Evolutionary conservation across 2,888 invertebrate genomes (phyloP), one percentile per base, ranked within the genome.

Genomic region (Lasioglossum marginatum): DNA sequence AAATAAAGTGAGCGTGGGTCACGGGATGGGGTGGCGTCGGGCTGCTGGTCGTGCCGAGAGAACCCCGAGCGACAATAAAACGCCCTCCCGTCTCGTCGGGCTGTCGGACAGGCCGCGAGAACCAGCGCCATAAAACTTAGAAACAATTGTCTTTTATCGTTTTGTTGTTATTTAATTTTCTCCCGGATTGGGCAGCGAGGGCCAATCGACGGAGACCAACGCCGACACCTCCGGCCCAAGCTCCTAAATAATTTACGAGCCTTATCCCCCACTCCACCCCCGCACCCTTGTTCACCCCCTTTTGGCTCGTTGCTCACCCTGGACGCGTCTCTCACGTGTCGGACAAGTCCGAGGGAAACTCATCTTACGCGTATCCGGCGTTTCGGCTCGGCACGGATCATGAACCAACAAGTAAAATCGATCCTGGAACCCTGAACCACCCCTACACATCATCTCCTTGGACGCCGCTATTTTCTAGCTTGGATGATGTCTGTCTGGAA

Each of bases 161-260:
- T 95, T 95, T 95, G 94, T 95, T 95, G 94, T 94, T 95, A 95
- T 95, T 95, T 95, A 95, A 95, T 95, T 95, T 95, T 93, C 92
- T 89, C 94, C 92, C 90, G 88, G 89, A 89, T 87, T 86, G 90
- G 88, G 76, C 91, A 85, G 90, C 82, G 91, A 84, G 85, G 82
- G 80, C 89, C 89, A 87, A 89, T 87, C 89, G 89, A 87, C 52
- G 89, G 88, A 82, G 87, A 68, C 68, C 37, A 82, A 85, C 87
- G 76, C 86, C 86, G 91, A 90, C 92, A 91, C 91, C 91, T 88
- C 83, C 81, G 82, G 87, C 75, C 90, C 87, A 79, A 86, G 90
- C 87, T 91, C 92, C 94, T 94, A 94, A 94, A 94, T 94, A 94
- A 94, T 94, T 94, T 94, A 94, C 94, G 94, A 93, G 88, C 52